Evolutionary conservation across 2,888 invertebrate genomes (phyloP).

Genomic region (Rutpela maculata): DNA sequence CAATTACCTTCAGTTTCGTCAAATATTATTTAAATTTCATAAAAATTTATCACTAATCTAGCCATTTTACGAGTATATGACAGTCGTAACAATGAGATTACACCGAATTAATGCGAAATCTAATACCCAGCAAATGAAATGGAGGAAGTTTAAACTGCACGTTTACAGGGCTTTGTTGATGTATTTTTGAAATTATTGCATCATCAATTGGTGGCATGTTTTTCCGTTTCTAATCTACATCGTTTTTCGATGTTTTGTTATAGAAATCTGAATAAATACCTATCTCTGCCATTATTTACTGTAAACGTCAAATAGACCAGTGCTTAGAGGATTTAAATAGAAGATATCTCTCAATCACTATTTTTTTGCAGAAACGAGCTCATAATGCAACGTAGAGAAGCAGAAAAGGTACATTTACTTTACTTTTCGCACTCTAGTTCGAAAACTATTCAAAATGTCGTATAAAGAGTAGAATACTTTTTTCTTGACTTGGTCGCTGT

Average conservation of each 20-base stretch:
- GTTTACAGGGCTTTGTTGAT: background rate
- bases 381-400: no score
- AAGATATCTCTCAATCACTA: no score
- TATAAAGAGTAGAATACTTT: no score
- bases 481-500: no score
- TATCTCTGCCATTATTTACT: background rate
- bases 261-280: background rate
- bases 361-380: no score
- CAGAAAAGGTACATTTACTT: no score
- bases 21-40: background rate
- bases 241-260: background rate
- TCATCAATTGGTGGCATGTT: background rate
- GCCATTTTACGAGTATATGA: background rate
- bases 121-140: background rate
- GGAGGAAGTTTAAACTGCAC: background rate
- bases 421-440: no score
- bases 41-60: background rate
- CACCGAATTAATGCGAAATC: background rate
- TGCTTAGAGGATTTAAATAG: no score
- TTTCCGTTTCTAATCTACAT: background rate
- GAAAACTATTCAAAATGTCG: no score
- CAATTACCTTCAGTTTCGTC: conserved; percentile 4
- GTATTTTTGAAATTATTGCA: conserved; percentile 1
- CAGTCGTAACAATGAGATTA: background rate
- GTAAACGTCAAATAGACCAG: no score